Evolutionary conservation across 2,113 vertebrate genomes (phyloP), one percentile per base, ranked within the genome.

Genomic region (Colius striatus): DNA sequence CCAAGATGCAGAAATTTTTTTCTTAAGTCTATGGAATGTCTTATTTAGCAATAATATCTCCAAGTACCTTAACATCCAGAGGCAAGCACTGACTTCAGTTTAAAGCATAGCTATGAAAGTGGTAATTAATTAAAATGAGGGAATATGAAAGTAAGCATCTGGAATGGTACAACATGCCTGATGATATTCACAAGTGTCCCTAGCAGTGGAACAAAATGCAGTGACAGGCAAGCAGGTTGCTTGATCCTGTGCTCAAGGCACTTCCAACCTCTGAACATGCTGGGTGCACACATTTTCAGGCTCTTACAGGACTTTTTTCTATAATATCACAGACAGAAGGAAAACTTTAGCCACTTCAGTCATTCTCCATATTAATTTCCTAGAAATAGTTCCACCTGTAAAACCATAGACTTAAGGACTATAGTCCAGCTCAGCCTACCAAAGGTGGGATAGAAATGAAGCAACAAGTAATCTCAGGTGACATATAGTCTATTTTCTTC

Each of bases 241-340:
- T 89, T 7, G 7, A 14, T 72, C 10, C 16, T 27, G 32, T 81
- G 73, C 29, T 66, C 74, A 72, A 53, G 61, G 70, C 70, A 89
- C 22, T 75, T 38, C 38, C 67, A 61, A 53, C 45, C 51, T 81
- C 57, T 19, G 7, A 91, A 81, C 9, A 55, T 0, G 0, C 0
- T 1, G 11, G 16, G 9, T 48, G 20, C 16, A 63, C 13, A 20
- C 7, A 36, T n/a, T 74, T 81, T 57, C 60, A 87, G n/a, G 26
- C 5, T 67, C 4, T 25, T 32, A 18, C 0, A 4, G 3, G 0
- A 0, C 7, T 73, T 91, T 87, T 60, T 53, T 7, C 65, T 63
- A 1, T 6, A 32, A 29, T 60, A 63, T 29, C 38, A 58, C 2
- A 63, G 61, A 36, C 14, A 7, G 16, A 76, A 8, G 26, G 16